Conservation (phyloP, 2,888 invertebrate species). For the Dyspetes luteomarginatus region DNA sequence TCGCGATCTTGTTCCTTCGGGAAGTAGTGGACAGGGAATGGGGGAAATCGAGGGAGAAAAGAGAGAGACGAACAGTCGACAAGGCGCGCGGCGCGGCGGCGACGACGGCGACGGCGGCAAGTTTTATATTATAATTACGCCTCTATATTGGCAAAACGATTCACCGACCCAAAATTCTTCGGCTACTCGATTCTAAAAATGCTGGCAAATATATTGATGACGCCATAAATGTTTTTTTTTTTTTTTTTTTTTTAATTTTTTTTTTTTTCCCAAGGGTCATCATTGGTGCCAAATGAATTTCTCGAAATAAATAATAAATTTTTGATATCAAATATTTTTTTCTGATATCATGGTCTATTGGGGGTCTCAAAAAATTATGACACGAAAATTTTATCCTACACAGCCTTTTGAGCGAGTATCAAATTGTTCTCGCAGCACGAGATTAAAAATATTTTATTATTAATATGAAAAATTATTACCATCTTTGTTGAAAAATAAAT, state of each 20-base stretch:
- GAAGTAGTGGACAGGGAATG: constrained; percentile 74
- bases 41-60: constrained; percentile 71
- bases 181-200: constrained; percentile 61
- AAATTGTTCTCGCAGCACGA: too few species aligned
- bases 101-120: too few species aligned
- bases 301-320: not conserved
- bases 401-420: too few species aligned
- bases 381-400: too few species aligned
- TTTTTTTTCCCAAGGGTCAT: not conserved
- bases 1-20: constrained; percentile 73
- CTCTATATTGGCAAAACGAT: constrained; percentile 73
- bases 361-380: too few species aligned
- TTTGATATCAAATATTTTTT: too few species aligned
- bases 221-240: constrained; percentile 9
- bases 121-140: constrained; percentile 81
- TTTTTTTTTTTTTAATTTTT: not conserved
- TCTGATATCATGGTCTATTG: too few species aligned
- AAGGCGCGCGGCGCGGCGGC: too few species aligned
- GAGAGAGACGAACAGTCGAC: constrained; percentile 74
- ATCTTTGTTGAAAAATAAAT: too few species aligned
- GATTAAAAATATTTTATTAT: too few species aligned
- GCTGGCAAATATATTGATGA: constrained; percentile 44
- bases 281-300: not conserved
- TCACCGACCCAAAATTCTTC: constrained; percentile 37
- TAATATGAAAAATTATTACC: too few species aligned